phyloP scores from a whole-genome alignment of 1,140 invertebrate genomes.

The Philotrypesis tridentata region DNA sequence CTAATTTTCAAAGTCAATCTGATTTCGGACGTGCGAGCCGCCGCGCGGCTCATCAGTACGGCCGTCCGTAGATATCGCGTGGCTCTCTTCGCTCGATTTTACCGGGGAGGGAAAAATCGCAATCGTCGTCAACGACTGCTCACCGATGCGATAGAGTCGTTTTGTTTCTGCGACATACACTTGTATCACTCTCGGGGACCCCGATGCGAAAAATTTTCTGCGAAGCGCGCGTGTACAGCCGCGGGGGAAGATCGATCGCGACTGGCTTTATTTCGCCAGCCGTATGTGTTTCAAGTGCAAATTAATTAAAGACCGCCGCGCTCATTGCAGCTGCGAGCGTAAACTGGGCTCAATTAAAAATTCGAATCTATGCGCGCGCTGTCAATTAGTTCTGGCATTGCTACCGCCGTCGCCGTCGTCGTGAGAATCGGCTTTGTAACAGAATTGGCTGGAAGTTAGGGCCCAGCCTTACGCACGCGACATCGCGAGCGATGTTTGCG shows the following conservation, averaged over 20 bases:
- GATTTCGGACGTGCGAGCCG: background rate
- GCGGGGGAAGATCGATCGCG: too few species aligned
- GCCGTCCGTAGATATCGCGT: background rate
- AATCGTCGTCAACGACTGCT: background rate
- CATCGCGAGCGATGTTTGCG: background rate
- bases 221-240: too few species aligned
- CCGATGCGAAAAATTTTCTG: too few species aligned
- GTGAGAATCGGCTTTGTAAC: background rate
- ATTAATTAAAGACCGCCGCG: too few species aligned
- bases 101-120: background rate
- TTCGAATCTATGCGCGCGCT: background rate
- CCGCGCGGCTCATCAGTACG: background rate
- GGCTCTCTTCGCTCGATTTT: conserved; percentile 18
- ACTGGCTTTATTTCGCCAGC: too few species aligned
- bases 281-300: too few species aligned
- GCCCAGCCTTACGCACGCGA: background rate
- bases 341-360: conserved; percentile 1
- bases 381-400: background rate
- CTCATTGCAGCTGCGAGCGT: too few species aligned
- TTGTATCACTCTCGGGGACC: too few species aligned
- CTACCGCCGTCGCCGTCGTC: background rate
- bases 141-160: too few species aligned
- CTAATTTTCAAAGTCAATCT: background rate
- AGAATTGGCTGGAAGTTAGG: background rate
- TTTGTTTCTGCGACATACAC: too few species aligned